Evolutionary conservation across 2,888 invertebrate genomes (phyloP), one percentile per base, ranked within the genome.

Genomic region (Sarcophaga rosellei): DNA sequence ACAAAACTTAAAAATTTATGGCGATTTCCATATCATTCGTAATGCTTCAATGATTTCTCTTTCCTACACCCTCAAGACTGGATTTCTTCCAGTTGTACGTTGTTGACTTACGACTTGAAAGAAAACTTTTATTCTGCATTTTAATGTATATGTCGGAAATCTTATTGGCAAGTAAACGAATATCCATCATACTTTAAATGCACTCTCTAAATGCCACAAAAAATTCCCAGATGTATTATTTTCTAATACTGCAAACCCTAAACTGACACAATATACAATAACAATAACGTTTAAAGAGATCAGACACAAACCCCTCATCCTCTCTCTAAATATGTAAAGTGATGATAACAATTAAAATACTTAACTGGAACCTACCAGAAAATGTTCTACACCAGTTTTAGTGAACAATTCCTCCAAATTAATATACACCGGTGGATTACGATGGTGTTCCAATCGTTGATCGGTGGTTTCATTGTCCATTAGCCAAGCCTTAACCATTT

Each of bases 401-500:
- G 94, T 93, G 87, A 94, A 95, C 72, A 99, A 94, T 81, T 96
- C 95, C 0, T 96, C 94, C 0, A 97, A 88, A 0, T 94, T 93
- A 25, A 99, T 88, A 89, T 94, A 96, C 91, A 96, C 93, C 3
- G 96, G 96, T 1, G 98, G 98, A 89, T 95, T 94, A 77, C 94
- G 94, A 89, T 98, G 97, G 91, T 98, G 98, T 90, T 97, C 96
- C 88, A 96, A 92, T 47, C 97, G 95, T 93, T 98, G 98, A 92
- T 99, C 98, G 17, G 92, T 92, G 20, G 94, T 93, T 63, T 94
- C 94, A 88, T 94, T 94, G 89, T 96, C 95, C 97, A 97, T 97
- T 90, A 95, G 97, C 98, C 98, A 99, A 20, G 95, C 96, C 90
- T 95, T 95, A 25, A 98, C 98, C 98, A 98, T 98, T 91, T 93